Percentiles rank a stretch among this genome's conserved stretches.
Evolutionary conservation across 2,888 invertebrate genomes (phyloP).

Genomic region (Drosophila lacicola): DNA sequence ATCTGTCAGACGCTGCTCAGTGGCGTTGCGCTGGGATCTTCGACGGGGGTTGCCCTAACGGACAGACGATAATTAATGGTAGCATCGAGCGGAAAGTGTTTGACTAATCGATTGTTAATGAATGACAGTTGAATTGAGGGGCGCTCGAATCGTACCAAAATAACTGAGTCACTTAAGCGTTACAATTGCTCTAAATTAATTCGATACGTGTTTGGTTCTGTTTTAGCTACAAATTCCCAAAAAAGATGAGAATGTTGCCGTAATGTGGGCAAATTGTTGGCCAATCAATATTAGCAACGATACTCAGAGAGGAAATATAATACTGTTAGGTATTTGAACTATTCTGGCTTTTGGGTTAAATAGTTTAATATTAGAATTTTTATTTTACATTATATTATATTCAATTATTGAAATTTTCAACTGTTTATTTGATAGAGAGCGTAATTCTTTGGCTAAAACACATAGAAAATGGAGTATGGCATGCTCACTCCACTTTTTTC

Average conservation of each 20-base stretch:
- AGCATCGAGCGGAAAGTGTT: constrained; percentile 74
- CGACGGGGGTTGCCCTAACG: constrained; percentile 48
- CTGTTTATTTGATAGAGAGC: too few species aligned
- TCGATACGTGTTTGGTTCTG: constrained; percentile 65
- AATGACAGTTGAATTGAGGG: constrained; percentile 75
- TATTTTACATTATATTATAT: background rate
- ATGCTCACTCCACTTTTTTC: too few species aligned
- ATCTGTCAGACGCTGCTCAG: constrained; percentile 37
- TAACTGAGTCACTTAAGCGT: constrained; percentile 72
- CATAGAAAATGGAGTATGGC: too few species aligned
- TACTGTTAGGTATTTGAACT: background rate
- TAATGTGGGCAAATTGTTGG: constrained; percentile 61
- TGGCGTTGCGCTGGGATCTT: constrained; percentile 35
- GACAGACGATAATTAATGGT: constrained; percentile 67
- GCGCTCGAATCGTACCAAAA: constrained; percentile 29
- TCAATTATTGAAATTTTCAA: background rate
- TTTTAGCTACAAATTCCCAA: constrained; percentile 3
- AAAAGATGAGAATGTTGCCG: constrained; percentile 31
- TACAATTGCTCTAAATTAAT: constrained; percentile 71
- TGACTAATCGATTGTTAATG: constrained; percentile 80
- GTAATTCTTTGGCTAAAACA: too few species aligned
- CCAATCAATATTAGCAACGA: constrained; percentile 47
- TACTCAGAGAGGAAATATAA: background rate
- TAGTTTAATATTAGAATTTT: background rate
- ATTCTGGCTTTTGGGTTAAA: background rate